phyloP scores from a whole-genome alignment of 2,888 invertebrate genomes.

The Agonopterix heracliana region DNA sequence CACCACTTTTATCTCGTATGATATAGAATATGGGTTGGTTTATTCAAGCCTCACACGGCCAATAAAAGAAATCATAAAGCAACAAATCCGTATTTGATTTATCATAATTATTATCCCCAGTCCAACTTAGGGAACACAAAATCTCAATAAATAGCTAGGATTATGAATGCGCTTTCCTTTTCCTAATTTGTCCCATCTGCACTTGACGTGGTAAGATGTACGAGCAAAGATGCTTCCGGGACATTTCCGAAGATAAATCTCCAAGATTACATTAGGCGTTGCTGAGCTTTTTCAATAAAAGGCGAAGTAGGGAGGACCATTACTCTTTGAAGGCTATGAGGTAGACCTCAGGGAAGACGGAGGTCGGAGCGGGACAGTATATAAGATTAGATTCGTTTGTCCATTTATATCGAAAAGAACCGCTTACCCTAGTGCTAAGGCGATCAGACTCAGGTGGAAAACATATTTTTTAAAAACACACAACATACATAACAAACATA shows the following conservation, averaged over 20 bases:
- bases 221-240: constrained; percentile 7
- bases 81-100: no score
- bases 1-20: no score
- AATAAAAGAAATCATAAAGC: no score
- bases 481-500: no score
- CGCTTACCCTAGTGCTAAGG: no score
- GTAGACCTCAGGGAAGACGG: neutral
- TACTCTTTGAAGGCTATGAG: constrained; percentile 21
- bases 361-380: constrained; percentile 9
- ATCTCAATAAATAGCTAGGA: neutral
- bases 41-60: no score
- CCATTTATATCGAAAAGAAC: no score
- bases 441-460: no score
- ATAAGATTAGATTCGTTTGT: constrained; percentile 8
- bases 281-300: constrained; percentile 35
- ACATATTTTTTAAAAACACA: no score
- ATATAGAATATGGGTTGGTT: no score
- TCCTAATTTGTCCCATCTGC: constrained; percentile 18
- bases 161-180: constrained; percentile 1
- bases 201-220: constrained; percentile 16
- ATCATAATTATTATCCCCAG: no score
- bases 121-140: no score
- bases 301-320: constrained; percentile 23
- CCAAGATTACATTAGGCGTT: constrained; percentile 23
- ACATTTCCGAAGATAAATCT: constrained; percentile 27